Base-by-base conservation (phyloP, 2,888 invertebrate species). In the Drosophila falleni region DNA sequence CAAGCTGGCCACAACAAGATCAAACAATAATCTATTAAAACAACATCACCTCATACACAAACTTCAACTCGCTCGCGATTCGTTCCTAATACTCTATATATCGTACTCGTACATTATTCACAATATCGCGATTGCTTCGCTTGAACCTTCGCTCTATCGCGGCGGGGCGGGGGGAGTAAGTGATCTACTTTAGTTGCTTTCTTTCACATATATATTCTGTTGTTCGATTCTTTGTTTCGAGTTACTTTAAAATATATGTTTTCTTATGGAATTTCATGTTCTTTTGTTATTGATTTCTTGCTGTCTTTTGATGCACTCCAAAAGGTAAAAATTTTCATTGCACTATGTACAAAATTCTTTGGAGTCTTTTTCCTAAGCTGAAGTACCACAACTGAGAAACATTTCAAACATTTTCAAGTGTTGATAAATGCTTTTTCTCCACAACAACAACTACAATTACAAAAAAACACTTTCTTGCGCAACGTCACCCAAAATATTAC, bases 221-320 rank as follows among this genome's bases (percentile, higher is more conserved):
- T 53, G 46, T 33, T 54, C 54, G 19, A 71, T 47, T 44, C 35
- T 51, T 61, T 53, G 13, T 47, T 71, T 50, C 39, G 15, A 31
- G 33, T 51, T 55, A 50, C 23, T 19, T 56, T 44, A 33, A 55
- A 23, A 33, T 11, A 47, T 56, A 33, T 58, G 19, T 35, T 55
- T 55, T 56, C 26, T 10, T 56, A 44, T 50, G 49, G 15, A 58
- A 37, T 66, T 66, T 61, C 53, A 53, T 53, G 61, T 59, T 53
- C 53, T 69, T 39, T 56, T 31, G 44, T 46, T 53, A 26, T 78
- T 69, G 29, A 50, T 86, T 85, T 83, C 71, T 80, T 78, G 87
- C 84, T 67, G 87, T 80, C 69, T 80, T 83, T 67, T 75, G 68
- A 84, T 83, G 84, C 84, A 84, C 89, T 80, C 65, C 68, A 81